phyloP scores from a whole-genome alignment of 2,113 vertebrate genomes.

The Apteryx mantelli region DNA sequence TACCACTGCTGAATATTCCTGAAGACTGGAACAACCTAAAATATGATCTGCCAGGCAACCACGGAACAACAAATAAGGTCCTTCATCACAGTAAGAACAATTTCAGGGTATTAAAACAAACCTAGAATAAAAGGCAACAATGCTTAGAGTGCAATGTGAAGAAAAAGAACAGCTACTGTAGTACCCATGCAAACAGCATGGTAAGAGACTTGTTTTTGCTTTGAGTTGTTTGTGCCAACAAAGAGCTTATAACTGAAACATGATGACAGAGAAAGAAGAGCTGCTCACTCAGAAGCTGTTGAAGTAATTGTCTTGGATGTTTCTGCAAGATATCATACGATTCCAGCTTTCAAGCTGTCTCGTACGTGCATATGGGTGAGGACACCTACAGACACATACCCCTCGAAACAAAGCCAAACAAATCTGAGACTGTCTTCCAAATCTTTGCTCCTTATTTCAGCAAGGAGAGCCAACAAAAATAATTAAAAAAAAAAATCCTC shows the following conservation, averaged over 20 bases:
- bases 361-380: not conserved
- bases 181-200: not conserved
- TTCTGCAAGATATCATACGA: not conserved
- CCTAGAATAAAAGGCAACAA: not conserved
- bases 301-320: not conserved
- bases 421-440: not conserved
- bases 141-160: not conserved
- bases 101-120: not conserved
- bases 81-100: not conserved
- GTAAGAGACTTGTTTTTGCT: not conserved
- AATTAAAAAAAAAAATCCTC: not conserved
- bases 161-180: not conserved
- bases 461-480: not conserved
- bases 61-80: not conserved
- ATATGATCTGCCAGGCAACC: not conserved
- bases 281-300: not conserved
- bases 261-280: not conserved
- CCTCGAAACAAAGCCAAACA: not conserved
- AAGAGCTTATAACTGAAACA: not conserved
- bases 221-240: not conserved
- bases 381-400: not conserved
- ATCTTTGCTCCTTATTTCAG: not conserved
- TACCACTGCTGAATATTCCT: not conserved
- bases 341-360: not conserved
- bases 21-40: not conserved